Conservation (phyloP, 2,888 invertebrate genomes). For the Leptopilina myrica region DNA sequence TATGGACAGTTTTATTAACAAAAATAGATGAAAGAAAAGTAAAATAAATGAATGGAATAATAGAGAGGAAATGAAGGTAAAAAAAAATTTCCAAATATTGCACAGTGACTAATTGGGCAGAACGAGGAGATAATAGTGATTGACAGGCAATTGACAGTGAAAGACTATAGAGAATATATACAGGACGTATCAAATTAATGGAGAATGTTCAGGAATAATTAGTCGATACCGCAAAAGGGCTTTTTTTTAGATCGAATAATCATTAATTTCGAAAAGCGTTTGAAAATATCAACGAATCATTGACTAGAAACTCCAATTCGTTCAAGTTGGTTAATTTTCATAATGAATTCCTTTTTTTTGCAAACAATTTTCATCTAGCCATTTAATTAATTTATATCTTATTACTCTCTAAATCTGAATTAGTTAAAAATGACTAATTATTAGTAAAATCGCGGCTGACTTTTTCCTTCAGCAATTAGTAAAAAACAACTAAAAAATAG, state of each 20-base stretch:
- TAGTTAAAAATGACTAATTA: too few relatives aligned
- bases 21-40: background rate
- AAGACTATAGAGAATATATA: background rate
- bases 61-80: background rate
- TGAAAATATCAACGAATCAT: constrained; percentile 41
- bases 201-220: constrained; percentile 60
- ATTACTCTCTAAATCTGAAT: too few relatives aligned
- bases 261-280: constrained; percentile 54
- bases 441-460: too few relatives aligned
- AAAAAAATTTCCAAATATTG: background rate
- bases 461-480: too few relatives aligned
- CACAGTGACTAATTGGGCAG: background rate
- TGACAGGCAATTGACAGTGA: constrained; percentile 4
- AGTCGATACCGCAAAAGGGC: constrained; percentile 64
- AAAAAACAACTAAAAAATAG: too few relatives aligned
- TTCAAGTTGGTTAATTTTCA: too few relatives aligned
- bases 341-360: too few relatives aligned
- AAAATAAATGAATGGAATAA: background rate
- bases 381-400: too few relatives aligned
- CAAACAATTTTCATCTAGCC: too few relatives aligned
- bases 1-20: background rate
- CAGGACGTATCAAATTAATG: constrained; percentile 49
- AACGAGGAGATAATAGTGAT: constrained; percentile 1
- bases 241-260: constrained; percentile 52
- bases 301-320: too few relatives aligned